Base-by-base conservation (phyloP, 2,888 invertebrate species). In the Plusia festucae region DNA sequence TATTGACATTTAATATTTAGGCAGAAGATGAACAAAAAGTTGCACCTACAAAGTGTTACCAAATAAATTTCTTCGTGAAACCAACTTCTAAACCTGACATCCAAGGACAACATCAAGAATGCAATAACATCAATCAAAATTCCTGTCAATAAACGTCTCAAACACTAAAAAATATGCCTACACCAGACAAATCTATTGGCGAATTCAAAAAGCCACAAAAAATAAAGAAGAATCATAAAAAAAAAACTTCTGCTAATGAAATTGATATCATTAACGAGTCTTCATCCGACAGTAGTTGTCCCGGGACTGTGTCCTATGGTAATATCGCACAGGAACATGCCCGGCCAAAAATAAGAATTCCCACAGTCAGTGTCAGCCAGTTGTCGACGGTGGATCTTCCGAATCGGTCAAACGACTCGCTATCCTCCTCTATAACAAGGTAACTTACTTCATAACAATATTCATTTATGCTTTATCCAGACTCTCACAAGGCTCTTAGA, bases 401-500 rank as follows among this genome's bases (percentile, higher is more conserved):
- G 0, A 73, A 75, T 6, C 1, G 75, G 0, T 83, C 83, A 0
- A 64, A 68, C 11, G 58, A 64, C 0, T 86, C 83, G 0, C 7
- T 87, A 0, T 55, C 79, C 0, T 79, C 82, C 0, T 86, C 88
- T 0, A 80, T 87, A 0, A 65, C 70, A 15, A 82, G 82, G 87
- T 87, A 65, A n/a, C n/a, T n/a, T n/a, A n/a, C n/a, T n/a, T n/a
- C n/a, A n/a, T n/a, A n/a, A n/a, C n/a, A n/a, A n/a, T n/a, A n/a
- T n/a, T n/a, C n/a, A n/a, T n/a, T n/a, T n/a, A n/a, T n/a, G n/a
- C n/a, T n/a, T n/a, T n/a, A n/a, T n/a, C n/a, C n/a, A n/a, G n/a
- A n/a, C n/a, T n/a, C n/a, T n/a, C n/a, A n/a, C n/a, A n/a, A n/a
- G n/a, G n/a, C n/a, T n/a, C n/a, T n/a, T n/a, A n/a, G n/a, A n/a